phyloP scores from a whole-genome alignment of 1,140 invertebrate species.

The Bombus pascuorum region DNA sequence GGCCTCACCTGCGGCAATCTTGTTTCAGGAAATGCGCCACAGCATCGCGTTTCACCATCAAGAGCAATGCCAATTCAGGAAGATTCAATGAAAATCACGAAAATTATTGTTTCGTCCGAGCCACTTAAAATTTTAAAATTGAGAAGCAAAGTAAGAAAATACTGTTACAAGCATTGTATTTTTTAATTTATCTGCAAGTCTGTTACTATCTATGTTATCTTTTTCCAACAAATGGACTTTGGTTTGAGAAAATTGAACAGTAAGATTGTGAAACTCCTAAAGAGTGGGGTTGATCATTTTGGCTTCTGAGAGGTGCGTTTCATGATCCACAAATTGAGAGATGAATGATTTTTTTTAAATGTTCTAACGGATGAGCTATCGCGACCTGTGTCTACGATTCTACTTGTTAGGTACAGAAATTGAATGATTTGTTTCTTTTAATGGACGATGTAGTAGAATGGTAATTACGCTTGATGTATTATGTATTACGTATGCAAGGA shows the following conservation, averaged over 20 bases:
- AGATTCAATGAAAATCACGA: neutral
- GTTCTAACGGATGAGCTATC: too few relatives aligned
- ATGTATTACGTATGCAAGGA: neutral
- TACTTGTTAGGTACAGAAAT: neutral
- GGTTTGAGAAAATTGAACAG: neutral
- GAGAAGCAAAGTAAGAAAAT: neutral
- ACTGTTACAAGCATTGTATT: too few relatives aligned
- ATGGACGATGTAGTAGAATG: neutral
- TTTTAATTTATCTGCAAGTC: too few relatives aligned
- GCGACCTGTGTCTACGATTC: neutral
- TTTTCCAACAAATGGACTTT: too few relatives aligned
- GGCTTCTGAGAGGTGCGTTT: neutral
- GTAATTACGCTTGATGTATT: neutral
- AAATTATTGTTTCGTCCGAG: too few relatives aligned
- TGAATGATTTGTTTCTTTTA: constrained; percentile 7
- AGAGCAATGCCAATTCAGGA: neutral
- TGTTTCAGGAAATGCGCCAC: constrained; percentile 71
- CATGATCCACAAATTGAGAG: neutral
- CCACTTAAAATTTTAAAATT: neutral
- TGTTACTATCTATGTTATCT: too few relatives aligned
- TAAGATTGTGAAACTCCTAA: too few relatives aligned
- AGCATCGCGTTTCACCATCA: neutral
- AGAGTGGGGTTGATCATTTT: neutral
- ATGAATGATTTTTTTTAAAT: neutral
- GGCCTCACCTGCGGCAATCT: constrained; percentile 61